Percentiles rank a stretch among this genome's conserved stretches.
Evolutionary conservation across 1,140 invertebrate species (phyloP).

Genomic region (Orchestia grillus): DNA sequence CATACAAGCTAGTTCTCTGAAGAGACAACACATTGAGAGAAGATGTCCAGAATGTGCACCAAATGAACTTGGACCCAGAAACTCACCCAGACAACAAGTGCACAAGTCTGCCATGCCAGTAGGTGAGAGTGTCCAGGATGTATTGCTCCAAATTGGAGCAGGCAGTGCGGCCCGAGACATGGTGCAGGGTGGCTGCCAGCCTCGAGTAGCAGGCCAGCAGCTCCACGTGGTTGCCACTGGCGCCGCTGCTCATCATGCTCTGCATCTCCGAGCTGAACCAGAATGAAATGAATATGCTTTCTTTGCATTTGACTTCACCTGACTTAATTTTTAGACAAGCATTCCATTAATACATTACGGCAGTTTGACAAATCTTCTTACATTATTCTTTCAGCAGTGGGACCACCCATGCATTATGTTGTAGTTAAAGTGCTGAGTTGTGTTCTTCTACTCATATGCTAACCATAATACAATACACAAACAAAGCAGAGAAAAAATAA

Average conservation of each 20-base stretch:
- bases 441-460: too few species aligned
- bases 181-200: background rate
- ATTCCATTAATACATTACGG: too few species aligned
- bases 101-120: conserved; percentile 35
- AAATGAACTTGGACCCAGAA: background rate
- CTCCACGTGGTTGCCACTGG: background rate
- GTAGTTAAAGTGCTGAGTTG: too few species aligned
- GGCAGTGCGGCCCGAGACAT: conserved; percentile 1
- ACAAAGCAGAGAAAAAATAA: too few species aligned
- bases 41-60: background rate
- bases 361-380: too few species aligned
- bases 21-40: background rate
- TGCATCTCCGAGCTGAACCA: conserved; percentile 1
- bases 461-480: too few species aligned
- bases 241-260: conserved; percentile 9
- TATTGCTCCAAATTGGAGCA: conserved; percentile 20
- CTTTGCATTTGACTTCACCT: too few species aligned
- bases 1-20: background rate
- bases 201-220: background rate
- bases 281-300: background rate
- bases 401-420: too few species aligned
- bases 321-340: too few species aligned
- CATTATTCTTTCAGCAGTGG: too few species aligned
- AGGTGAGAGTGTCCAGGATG: conserved; percentile 5
- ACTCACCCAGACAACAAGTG: background rate